Evolutionary conservation across 2,888 invertebrate species (phyloP).

Genomic region (Caprella mutica): DNA sequence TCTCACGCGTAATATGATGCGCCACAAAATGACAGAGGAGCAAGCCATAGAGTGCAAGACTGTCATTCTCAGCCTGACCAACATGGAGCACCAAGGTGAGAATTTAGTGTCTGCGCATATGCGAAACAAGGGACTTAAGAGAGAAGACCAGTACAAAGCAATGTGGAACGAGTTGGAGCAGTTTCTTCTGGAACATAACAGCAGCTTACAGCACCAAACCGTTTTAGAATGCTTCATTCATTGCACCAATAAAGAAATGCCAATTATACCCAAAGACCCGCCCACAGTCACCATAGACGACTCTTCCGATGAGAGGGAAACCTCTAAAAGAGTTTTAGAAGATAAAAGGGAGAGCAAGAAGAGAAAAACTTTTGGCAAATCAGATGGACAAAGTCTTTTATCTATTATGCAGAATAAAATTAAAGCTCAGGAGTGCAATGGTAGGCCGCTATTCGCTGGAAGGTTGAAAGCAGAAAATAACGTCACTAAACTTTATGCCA

Average conservation of each 20-base stretch:
- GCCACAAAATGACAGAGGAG: slow-evolving; percentile 70
- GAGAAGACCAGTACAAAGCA: slow-evolving; percentile 79
- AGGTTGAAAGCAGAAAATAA: slow-evolving; percentile 45
- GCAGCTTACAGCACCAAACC: slow-evolving; percentile 63
- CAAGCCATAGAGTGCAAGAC: slow-evolving; percentile 77
- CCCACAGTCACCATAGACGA: too few relatives aligned
- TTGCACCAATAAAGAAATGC: slow-evolving; percentile 52
- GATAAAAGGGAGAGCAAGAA: slow-evolving; percentile 15
- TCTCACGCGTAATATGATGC: slow-evolving; percentile 62
- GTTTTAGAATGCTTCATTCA: slow-evolving; percentile 70
- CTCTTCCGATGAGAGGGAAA: slow-evolving; percentile 19
- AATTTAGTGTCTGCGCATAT: slow-evolving; percentile 54
- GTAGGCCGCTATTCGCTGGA: slow-evolving; percentile 53
- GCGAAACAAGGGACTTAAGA: slow-evolving; percentile 35
- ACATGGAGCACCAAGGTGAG: slow-evolving; percentile 72
- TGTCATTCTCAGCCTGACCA: slow-evolving; percentile 66
- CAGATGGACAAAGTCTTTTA: too few relatives aligned
- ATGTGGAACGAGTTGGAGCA: slow-evolving; percentile 83
- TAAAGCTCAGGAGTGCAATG: slow-evolving; percentile 41
- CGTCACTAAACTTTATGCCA: slow-evolving; percentile 61
- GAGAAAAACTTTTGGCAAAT: too few relatives aligned
- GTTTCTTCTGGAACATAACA: slow-evolving; percentile 62
- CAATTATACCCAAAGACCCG: slow-evolving; percentile 36
- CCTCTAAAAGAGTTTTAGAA: slow-evolving; percentile 13
- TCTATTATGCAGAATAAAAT: slow-evolving; percentile 54